phyloP scores from a whole-genome alignment of 1,140 invertebrate genomes.

The Panonychus citri region DNA sequence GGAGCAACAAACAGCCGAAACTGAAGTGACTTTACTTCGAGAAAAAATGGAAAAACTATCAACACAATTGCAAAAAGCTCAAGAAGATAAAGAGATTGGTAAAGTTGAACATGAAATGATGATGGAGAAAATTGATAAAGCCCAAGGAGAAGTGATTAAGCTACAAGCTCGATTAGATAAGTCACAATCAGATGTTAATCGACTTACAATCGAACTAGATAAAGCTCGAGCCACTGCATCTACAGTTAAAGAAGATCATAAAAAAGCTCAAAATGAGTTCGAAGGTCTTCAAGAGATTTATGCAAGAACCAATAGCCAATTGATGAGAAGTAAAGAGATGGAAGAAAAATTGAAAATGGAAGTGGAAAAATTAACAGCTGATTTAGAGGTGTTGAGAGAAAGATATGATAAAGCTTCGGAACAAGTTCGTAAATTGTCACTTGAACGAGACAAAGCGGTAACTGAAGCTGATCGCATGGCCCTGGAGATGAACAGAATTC shows the following conservation, averaged over 20 bases:
- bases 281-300: slow-evolving; percentile 60
- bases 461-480: slow-evolving; percentile 56
- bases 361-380: slow-evolving; percentile 47
- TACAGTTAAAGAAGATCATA: slow-evolving; percentile 58
- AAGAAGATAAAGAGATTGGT: slow-evolving; percentile 62
- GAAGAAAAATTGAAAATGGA: slow-evolving; percentile 77
- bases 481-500: slow-evolving; percentile 37
- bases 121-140: slow-evolving; percentile 69
- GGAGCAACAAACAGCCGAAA: slow-evolving; percentile 51
- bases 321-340: slow-evolving; percentile 57
- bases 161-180: slow-evolving; percentile 64
- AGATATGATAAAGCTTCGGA: slow-evolving; percentile 65
- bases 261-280: slow-evolving; percentile 60
- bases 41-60: slow-evolving; percentile 69
- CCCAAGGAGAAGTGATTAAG: slow-evolving; percentile 63
- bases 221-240: slow-evolving; percentile 48
- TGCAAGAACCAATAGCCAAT: slow-evolving; percentile 53
- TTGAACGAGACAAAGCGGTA: slow-evolving; percentile 59
- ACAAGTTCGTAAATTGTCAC: slow-evolving; percentile 40
- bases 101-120: slow-evolving; percentile 76
- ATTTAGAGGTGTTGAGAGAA: slow-evolving; percentile 62
- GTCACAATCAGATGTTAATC: slow-evolving; percentile 57
- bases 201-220: slow-evolving; percentile 57
- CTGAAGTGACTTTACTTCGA: slow-evolving; percentile 60
- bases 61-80: slow-evolving; percentile 45